Evolutionary conservation across 1,140 invertebrate species (phyloP), one percentile per base, ranked within the genome.

Genomic region (Sitobion miscanthi): DNA sequence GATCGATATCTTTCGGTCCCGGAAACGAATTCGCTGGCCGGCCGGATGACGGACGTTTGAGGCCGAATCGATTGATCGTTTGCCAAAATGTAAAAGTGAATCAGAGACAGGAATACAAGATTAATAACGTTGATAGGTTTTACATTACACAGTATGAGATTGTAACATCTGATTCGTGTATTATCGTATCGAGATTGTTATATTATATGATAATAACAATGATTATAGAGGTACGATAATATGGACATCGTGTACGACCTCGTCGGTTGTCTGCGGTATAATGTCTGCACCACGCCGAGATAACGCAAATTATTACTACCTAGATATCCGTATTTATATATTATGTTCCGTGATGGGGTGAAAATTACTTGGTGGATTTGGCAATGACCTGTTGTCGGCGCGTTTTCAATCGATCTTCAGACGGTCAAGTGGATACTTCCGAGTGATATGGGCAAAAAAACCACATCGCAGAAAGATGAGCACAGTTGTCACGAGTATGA

Each of bases 191-290:
- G 62, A n/a, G 30, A 77, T 77, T 14, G 30, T 35, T 77, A 17
- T 17, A 77, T n/a, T 3, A 30, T 69, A 14, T 77, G 14, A n/a
- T 69, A 69, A 77, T n/a, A 77, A 77, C 62, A 77, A 77, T 20
- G 62, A 77, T 77, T 77, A 42, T 42, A 42, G 2, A 17, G 3
- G 14, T 54, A n/a, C 62, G 62, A 77, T 77, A 77, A 77, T 77
- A 77, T 77, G 62, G 62, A 77, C 62, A 17, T 77, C 62, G 62
- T 77, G 62, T 77, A 77, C 62, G 62, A 77, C 62, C 62, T 77
- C 62, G 62, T 77, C 14, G 14, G 62, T 77, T 77, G 30, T 77
- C 4, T 20, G n/a, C 62, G n/a, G 62, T n/a, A 42, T 42, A 30
- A 77, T 77, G 30, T 77, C 62, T 5, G 62, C 30, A 35, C 62